Base-by-base conservation (phyloP, 1,140 invertebrate genomes). In the Battus philenor region DNA sequence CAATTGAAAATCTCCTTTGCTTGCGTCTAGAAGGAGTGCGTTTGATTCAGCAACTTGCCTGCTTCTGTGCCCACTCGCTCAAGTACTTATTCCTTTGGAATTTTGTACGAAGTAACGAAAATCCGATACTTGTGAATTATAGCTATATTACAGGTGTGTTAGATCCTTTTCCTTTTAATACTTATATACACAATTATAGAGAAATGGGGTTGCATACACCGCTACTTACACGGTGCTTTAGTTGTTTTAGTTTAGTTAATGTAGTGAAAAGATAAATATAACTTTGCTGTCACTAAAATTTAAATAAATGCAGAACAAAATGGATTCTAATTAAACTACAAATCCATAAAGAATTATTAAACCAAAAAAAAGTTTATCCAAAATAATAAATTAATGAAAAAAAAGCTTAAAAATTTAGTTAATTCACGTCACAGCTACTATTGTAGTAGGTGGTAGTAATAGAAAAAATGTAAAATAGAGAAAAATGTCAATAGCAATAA, bases 41-140 rank as follows among this genome's bases (percentile, higher is more conserved):
- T 1, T 22, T 82, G 4, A 50, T 82, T 0, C 68, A 79, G 27
- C 65, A 74, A 36, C 57, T 82, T 1, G 69, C 73, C 6, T 69
- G 64, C 38, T 79, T 80, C 47, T 64, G 62, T 13, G 54, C 73
- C 0, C 11, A 71, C 0, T 57, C 69, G 0, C 59, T 83, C 1
- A 83, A 78, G 46, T 83, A 83, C 48, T 46, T 83, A 9, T 83
- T 80, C 32, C 59, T 83, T 0, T 83, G 79, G 79, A 58, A 72
- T 4, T 83, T 80, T 12, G 68, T 80, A 0, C 45, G 68, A 17
- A 65, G 70, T 13, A 72, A 73, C 26, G 76, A 83, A 34, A 83
- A 83, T 18, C 79, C 76, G 10, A 41, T 83, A 5, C 53, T 83
- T 0, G 57, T 80, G 29, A 78, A 83, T 49, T 83, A 75, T 32